Evolutionary conservation across 1,140 invertebrate genomes (phyloP).

Genomic region (Dermatophagoides farinae): DNA sequence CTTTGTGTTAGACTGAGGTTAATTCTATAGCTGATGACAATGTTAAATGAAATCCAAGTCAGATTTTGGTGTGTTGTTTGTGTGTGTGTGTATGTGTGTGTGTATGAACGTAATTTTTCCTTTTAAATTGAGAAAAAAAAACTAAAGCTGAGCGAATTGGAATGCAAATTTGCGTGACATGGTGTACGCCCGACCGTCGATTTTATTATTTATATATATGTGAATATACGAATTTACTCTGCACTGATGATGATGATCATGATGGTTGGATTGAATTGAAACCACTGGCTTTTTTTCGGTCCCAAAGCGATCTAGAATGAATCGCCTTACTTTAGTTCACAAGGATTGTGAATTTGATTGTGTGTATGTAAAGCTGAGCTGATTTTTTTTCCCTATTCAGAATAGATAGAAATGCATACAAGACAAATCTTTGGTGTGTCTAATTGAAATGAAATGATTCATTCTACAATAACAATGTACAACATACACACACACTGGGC

Average conservation of each 20-base stretch:
- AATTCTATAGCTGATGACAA: neutral
- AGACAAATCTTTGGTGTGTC: slow-evolving; percentile 4
- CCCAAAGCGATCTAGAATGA: neutral
- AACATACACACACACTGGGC: too few relatives aligned
- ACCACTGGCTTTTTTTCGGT: too few relatives aligned
- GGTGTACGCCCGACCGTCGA: neutral
- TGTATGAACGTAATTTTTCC: too few relatives aligned
- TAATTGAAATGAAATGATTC: slow-evolving; percentile 3
- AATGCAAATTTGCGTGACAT: slow-evolving; percentile 11
- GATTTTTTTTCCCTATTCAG: neutral
- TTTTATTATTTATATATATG: neutral
- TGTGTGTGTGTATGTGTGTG: too few relatives aligned
- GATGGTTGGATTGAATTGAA: too few relatives aligned
- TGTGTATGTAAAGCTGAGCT: neutral
- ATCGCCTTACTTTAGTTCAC: neutral
- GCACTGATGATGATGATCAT: too few relatives aligned
- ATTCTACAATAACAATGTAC: too few relatives aligned
- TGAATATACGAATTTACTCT: too few relatives aligned
- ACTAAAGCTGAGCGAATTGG: slow-evolving; percentile 2
- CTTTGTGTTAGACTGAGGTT: too few relatives aligned
- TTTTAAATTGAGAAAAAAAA: too few relatives aligned
- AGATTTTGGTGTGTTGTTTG: too few relatives aligned
- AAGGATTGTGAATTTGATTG: neutral
- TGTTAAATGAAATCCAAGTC: neutral
- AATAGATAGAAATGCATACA: neutral